Evolutionary conservation across 1,140 invertebrate species (phyloP).

Genomic region (Diprion similis): DNA sequence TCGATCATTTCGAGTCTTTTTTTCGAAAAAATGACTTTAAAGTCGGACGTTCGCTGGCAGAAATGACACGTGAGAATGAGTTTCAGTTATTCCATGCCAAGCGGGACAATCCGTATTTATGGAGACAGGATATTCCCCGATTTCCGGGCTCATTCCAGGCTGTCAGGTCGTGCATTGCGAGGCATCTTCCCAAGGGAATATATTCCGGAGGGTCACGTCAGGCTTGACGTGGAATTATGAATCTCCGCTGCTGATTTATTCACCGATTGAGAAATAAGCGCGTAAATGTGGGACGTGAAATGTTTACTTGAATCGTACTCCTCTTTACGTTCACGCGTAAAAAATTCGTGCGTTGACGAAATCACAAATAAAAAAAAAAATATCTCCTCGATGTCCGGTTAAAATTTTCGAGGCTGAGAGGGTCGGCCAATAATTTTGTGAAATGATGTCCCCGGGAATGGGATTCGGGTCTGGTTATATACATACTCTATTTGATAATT

Average conservation of each 20-base stretch:
- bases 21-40: no score
- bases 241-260: neutral
- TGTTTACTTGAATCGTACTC: no score
- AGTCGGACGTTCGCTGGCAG: no score
- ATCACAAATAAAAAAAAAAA: no score
- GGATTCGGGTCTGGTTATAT: no score
- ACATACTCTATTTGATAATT: neutral
- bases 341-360: no score
- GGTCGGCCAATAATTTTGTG: no score
- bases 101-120: conserved; percentile 2
- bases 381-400: neutral
- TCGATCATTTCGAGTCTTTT: no score
- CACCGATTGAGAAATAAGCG: neutral
- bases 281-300: no score
- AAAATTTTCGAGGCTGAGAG: neutral
- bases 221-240: neutral
- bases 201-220: neutral
- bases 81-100: neutral
- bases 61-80: neutral
- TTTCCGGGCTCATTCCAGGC: neutral
- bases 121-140: conserved; percentile 4
- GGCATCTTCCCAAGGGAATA: neutral
- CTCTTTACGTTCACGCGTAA: no score
- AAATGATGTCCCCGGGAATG: no score
- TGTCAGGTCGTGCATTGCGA: neutral